Percentiles rank a stretch among this genome's conserved stretches.
phyloP scores from a whole-genome alignment of 35 echinoderm and acorn worm species.

The Chiridota heheva region DNA sequence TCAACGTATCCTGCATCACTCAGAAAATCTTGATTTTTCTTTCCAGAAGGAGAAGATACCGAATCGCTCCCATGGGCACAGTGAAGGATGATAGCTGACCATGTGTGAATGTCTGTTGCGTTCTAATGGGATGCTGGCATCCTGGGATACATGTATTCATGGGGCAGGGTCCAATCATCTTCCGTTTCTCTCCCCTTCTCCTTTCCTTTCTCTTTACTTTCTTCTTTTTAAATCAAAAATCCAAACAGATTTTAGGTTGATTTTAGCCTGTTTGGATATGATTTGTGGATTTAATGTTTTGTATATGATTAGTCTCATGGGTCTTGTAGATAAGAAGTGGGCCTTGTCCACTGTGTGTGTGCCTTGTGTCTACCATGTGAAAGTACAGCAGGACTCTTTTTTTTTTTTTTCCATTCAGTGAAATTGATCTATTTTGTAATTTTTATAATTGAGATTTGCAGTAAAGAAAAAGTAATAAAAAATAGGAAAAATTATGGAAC shows the following conservation, averaged over 20 bases:
- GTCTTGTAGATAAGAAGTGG: too few relatives aligned
- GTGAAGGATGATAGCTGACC: constrained; percentile 4
- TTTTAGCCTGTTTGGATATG: not conserved
- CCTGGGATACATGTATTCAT: not conserved
- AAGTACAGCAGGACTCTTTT: too few relatives aligned
- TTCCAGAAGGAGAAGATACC: constrained; percentile 64
- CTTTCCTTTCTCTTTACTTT: not conserved
- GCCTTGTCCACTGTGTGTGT: too few relatives aligned
- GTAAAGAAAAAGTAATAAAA: too few relatives aligned
- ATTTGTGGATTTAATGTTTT: too few relatives aligned
- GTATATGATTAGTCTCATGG: too few relatives aligned
- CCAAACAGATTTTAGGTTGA: not conserved
- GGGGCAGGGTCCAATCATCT: not conserved
- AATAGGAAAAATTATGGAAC: too few relatives aligned
- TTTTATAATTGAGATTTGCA: too few relatives aligned
- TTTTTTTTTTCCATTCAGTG: too few relatives aligned
- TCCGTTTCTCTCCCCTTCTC: constrained; percentile 15
- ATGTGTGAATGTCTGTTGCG: not conserved
- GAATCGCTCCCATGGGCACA: constrained; percentile 37
- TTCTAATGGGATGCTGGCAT: not conserved
- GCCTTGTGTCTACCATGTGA: too few relatives aligned
- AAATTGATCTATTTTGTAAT: too few relatives aligned
- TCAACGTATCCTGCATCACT: not conserved
- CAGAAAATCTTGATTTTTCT: constrained; percentile 21
- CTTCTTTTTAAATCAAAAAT: not conserved